Evolutionary conservation across 2,888 invertebrate genomes (phyloP).

Genomic region (Gortyna flavago): DNA sequence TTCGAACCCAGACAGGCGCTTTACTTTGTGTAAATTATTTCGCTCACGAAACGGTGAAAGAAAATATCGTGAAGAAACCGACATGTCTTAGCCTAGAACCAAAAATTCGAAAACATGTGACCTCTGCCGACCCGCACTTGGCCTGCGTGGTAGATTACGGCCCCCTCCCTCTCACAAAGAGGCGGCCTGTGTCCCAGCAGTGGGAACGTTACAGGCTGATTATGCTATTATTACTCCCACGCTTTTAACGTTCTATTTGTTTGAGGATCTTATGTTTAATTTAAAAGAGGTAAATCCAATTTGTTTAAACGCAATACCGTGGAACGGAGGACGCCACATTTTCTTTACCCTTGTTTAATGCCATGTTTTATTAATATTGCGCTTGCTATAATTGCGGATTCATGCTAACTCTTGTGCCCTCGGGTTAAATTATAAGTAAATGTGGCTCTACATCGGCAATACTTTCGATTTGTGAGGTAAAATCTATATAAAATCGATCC

Average conservation of each 20-base stretch:
- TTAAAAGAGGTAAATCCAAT: not conserved
- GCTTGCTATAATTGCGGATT: constrained; percentile 8
- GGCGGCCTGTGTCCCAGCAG: not conserved
- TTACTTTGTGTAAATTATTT: not conserved
- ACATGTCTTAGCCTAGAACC: not conserved
- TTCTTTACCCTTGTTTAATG: constrained; percentile 11
- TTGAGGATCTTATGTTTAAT: not conserved
- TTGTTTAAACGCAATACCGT: not conserved
- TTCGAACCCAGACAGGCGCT: not conserved
- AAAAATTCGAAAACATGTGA: not conserved
- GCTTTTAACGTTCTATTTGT: not conserved
- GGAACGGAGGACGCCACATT: not conserved
- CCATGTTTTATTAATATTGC: constrained; percentile 12
- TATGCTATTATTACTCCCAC: not conserved
- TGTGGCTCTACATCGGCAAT: not conserved
- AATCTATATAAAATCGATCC: too few species aligned
- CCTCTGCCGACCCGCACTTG: not conserved
- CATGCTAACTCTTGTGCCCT: not conserved
- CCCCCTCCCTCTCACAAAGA: not conserved
- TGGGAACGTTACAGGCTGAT: not conserved
- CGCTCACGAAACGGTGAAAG: not conserved
- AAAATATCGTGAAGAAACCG: not conserved
- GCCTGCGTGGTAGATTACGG: not conserved
- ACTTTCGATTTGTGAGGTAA: not conserved
- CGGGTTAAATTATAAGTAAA: not conserved